These are phyloP conservation scores for Tetragnatha versicolor DNA, from an alignment of 1,140 invertebrate genomes.

Conservation along the genomic window DNA sequence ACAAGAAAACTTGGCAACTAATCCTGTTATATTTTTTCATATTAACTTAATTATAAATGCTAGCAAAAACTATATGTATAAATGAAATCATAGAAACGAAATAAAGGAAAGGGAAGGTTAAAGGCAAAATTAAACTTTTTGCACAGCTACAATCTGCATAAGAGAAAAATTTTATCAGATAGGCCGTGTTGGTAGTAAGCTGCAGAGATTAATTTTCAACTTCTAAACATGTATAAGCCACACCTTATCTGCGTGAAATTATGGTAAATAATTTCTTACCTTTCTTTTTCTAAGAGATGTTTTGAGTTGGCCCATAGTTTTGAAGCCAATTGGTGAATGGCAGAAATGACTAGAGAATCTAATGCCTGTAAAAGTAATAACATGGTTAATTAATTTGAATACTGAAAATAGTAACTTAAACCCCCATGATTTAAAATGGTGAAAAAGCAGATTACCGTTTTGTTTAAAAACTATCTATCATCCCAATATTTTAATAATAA, in stretches of 20 bases:
- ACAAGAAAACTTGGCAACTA: too few relatives aligned
- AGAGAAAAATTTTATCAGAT: too few relatives aligned
- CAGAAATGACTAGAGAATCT: slow-evolving; percentile 70
- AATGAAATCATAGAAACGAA: background rate
- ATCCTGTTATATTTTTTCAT: too few relatives aligned
- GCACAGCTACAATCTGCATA: too few relatives aligned
- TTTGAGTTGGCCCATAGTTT: slow-evolving; percentile 68
- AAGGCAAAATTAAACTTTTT: too few relatives aligned
- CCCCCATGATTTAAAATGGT: background rate
- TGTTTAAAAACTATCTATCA: background rate
- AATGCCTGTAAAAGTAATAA: slow-evolving; percentile 31
- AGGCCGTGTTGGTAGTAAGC: too few relatives aligned
- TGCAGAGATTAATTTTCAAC: too few relatives aligned
- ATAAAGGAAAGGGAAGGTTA: too few relatives aligned
- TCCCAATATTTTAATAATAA: background rate
- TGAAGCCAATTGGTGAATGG: slow-evolving; percentile 69
- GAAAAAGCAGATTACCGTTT: too few relatives aligned
- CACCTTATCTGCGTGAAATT: too few relatives aligned
- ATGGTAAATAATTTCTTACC: slow-evolving; percentile 57
- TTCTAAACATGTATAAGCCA: too few relatives aligned
- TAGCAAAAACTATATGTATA: background rate
- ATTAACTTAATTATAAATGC: too few relatives aligned
- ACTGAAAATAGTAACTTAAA: background rate
- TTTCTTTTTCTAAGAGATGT: slow-evolving; percentile 60
- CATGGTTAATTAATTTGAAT: background rate